Conservation (phyloP, 2,113 vertebrate species). For the Austrofundulus limnaeus region DNA sequence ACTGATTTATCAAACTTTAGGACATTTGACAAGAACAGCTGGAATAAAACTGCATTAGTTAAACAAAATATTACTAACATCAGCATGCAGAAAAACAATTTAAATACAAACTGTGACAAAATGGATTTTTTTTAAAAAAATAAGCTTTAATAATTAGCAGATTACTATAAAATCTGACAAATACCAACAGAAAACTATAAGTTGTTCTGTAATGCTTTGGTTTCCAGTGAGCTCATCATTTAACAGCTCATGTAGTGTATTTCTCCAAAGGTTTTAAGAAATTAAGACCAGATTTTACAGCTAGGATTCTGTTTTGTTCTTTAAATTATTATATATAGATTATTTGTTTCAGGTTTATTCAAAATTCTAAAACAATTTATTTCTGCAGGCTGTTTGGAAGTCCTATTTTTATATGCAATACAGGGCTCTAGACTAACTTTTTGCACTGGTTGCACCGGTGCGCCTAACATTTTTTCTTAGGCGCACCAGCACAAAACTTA, state of each 20-base stretch:
- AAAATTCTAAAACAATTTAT: no score
- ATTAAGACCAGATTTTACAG: background rate
- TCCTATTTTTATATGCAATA: no score
- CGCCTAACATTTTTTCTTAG: no score
- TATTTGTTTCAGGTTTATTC: no score
- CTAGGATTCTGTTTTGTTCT: background rate
- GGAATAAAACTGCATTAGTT: conserved; percentile 33
- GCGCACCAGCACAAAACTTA: no score
- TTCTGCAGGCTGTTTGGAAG: no score
- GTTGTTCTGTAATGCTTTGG: background rate
- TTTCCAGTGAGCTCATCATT: background rate
- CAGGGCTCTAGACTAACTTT: no score
- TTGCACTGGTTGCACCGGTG: no score
- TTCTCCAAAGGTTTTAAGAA: background rate
- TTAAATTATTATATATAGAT: background rate
- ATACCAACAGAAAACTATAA: background rate
- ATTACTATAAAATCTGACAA: background rate
- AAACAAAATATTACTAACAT: conserved; percentile 17
- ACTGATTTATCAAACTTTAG: conserved; percentile 50
- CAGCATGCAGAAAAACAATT: conserved; percentile 40
- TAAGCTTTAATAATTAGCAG: no score
- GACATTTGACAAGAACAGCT: conserved; percentile 29
- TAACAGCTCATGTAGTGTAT: background rate
- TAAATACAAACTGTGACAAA: background rate
- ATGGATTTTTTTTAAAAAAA: no score